These are phyloP conservation scores for Apogon talboti DNA, from an alignment of 2,797 vertebrate species.

Conservation along the genomic window DNA sequence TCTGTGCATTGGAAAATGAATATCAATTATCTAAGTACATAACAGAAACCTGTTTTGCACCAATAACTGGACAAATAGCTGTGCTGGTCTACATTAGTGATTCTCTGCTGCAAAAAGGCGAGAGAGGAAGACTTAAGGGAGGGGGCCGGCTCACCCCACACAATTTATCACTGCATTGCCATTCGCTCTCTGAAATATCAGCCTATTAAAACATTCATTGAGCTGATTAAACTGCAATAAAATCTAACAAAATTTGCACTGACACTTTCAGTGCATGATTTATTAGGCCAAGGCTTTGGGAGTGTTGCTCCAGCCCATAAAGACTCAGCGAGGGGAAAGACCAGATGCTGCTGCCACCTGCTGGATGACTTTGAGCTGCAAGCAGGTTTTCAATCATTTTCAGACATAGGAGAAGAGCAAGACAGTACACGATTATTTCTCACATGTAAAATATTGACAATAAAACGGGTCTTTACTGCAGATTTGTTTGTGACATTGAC, in stretches of 20 bases:
- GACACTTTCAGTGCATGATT: constrained; percentile 76
- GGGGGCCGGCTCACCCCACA: constrained; percentile 29
- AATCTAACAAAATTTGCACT: constrained; percentile 77
- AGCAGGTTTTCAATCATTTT: not conserved
- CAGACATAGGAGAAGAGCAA: not conserved
- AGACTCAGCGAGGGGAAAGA: constrained; percentile 39
- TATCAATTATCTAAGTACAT: constrained; percentile 40
- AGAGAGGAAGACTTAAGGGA: constrained; percentile 3
- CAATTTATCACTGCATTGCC: constrained; percentile 75
- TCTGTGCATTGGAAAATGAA: constrained; percentile 38
- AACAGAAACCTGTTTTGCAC: constrained; percentile 29
- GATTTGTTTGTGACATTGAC: not conserved
- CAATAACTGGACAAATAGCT: constrained; percentile 59
- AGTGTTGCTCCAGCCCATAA: constrained; percentile 28
- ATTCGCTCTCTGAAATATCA: constrained; percentile 78
- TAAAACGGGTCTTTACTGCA: not conserved
- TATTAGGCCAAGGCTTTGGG: constrained; percentile 52
- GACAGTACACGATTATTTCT: not conserved
- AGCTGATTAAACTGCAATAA: constrained; percentile 84
- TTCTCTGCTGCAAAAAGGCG: constrained; percentile 45
- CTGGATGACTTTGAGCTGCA: constrained; percentile 45
- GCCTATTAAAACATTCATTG: constrained; percentile 84
- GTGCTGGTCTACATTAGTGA: constrained; percentile 47
- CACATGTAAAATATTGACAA: not conserved
- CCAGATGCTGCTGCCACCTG: constrained; percentile 75